These are phyloP conservation scores for Theonella swinhoei DNA, from an alignment of 37 sponge, comb jelly and placozoan species.

Conservation along the genomic window DNA sequence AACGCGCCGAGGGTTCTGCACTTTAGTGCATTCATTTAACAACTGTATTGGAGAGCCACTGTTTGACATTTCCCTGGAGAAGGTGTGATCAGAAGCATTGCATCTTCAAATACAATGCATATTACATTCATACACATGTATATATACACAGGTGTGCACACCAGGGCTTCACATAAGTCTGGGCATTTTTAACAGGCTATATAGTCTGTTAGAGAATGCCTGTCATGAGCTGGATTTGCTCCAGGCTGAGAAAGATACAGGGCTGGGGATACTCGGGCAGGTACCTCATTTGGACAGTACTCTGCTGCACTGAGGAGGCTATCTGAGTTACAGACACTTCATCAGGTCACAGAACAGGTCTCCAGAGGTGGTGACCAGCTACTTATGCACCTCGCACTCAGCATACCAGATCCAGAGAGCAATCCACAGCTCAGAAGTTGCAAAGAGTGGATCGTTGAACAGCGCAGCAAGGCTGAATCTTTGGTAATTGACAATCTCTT, in stretches of 20 bases:
- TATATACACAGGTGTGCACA: conserved; percentile 39
- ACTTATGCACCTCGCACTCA: background rate
- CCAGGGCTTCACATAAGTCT: conserved; percentile 44
- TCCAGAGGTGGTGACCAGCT: background rate
- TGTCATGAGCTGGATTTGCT: conserved; percentile 28
- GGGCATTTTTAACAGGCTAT: conserved; percentile 35
- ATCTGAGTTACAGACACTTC: no score
- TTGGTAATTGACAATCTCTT: background rate
- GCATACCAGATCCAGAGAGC: background rate
- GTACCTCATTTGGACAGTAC: conserved; percentile 3
- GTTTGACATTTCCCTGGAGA: background rate
- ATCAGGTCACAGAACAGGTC: no score
- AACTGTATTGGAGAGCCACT: conserved; percentile 31
- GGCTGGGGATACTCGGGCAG: background rate
- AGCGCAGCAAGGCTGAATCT: background rate
- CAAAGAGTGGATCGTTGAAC: background rate
- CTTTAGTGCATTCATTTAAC: no score
- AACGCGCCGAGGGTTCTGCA: no score
- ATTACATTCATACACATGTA: background rate
- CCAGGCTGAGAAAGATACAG: conserved; percentile 10
- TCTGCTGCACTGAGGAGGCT: background rate
- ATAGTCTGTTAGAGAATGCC: conserved; percentile 18
- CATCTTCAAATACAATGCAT: background rate
- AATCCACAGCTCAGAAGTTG: no score
- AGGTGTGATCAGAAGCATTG: background rate